Percentiles rank a stretch among this genome's conserved stretches.
phyloP scores from a whole-genome alignment of 1,140 invertebrate genomes.

The Sitophilus oryzae region DNA sequence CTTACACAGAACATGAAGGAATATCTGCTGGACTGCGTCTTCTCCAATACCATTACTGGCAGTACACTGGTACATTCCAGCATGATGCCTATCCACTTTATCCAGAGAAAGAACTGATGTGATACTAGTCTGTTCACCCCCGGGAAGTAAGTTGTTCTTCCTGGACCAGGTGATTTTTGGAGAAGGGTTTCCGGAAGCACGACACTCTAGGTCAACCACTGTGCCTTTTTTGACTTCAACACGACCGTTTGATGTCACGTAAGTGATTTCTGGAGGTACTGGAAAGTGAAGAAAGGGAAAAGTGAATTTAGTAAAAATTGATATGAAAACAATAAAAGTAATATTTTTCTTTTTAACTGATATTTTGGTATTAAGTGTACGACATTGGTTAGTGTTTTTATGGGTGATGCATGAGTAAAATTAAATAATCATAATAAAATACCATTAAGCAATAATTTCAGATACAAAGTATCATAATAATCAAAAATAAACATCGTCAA shows the following conservation, averaged over 20 bases:
- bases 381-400: no score
- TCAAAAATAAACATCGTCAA: no score
- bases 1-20: constrained; percentile 57
- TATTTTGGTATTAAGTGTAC: no score
- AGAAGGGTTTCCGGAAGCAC: constrained; percentile 58
- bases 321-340: no score
- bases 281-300: constrained; percentile 40
- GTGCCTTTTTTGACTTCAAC: constrained; percentile 60
- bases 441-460: no score
- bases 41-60: constrained; percentile 59
- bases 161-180: constrained; percentile 62
- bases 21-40: constrained; percentile 52
- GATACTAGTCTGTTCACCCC: constrained; percentile 48
- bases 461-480: no score
- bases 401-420: no score
- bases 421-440: no score
- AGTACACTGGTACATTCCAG: constrained; percentile 56
- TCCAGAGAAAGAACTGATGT: constrained; percentile 48
- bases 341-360: no score
- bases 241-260: constrained; percentile 52
- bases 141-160: constrained; percentile 57
- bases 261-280: constrained; percentile 56
- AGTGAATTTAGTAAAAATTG: no score
- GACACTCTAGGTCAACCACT: constrained; percentile 57
- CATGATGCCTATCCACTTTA: constrained; percentile 53